Evolutionary conservation across 2,888 invertebrate species (phyloP).

Genomic region (Hipparchia semele): DNA sequence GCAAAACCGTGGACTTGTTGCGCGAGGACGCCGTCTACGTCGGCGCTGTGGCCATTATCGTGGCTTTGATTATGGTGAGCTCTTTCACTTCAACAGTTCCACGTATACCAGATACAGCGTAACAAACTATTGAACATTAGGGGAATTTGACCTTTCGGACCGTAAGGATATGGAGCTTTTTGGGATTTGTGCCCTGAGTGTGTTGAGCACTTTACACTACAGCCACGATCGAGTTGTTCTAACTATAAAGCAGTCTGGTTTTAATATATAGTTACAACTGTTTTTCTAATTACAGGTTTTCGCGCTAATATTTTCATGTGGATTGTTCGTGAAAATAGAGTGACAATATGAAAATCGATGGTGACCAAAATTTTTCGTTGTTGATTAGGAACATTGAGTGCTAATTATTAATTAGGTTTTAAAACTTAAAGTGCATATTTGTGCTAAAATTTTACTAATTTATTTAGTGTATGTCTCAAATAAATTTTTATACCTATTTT

Average conservation of each 20-base stretch:
- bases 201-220: too few relatives aligned
- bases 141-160: too few relatives aligned
- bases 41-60: slow-evolving; percentile 91
- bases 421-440: slow-evolving; percentile 5
- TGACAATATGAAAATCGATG: slow-evolving; percentile 54
- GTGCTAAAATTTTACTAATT: slow-evolving; percentile 46
- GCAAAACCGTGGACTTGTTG: slow-evolving; percentile 87
- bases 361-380: slow-evolving; percentile 29
- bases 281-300: slow-evolving; percentile 86
- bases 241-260: too few relatives aligned
- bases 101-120: too few relatives aligned
- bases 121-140: too few relatives aligned
- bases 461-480: slow-evolving; percentile 47
- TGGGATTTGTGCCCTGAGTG: too few relatives aligned
- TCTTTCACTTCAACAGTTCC: neutral
- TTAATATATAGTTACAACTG: neutral
- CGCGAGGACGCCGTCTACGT: slow-evolving; percentile 90
- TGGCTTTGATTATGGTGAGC: slow-evolving; percentile 92
- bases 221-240: too few relatives aligned
- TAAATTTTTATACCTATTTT: slow-evolving; percentile 42
- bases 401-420: slow-evolving; percentile 29
- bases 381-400: slow-evolving; percentile 32
- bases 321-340: slow-evolving; percentile 93
- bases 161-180: too few relatives aligned
- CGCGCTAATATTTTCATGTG: slow-evolving; percentile 93